Conservation (phyloP, 1,140 invertebrate genomes). For the Diabrotica virgifera region DNA sequence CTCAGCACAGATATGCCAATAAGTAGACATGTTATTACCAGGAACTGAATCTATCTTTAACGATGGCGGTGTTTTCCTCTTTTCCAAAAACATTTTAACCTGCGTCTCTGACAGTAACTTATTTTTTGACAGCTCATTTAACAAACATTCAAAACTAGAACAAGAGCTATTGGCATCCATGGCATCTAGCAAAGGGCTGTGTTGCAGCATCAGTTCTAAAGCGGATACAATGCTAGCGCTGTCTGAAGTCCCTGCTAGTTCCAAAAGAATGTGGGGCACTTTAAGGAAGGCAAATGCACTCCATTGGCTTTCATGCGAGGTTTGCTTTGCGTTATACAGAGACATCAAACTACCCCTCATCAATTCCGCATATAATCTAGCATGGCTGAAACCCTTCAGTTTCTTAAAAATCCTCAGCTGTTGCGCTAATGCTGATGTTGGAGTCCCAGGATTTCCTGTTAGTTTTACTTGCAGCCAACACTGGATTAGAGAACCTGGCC, state of each 20-base stretch:
- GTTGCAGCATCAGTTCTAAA: constrained; percentile 74
- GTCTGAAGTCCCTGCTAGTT: constrained; percentile 58
- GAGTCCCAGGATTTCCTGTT: constrained; percentile 69
- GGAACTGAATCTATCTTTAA: constrained; percentile 39
- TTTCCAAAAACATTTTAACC: constrained; percentile 66
- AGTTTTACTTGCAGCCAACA: constrained; percentile 68
- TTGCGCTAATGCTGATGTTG: constrained; percentile 73
- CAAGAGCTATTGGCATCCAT: constrained; percentile 86
- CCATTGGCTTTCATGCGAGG: constrained; percentile 79
- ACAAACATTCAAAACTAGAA: constrained; percentile 79
- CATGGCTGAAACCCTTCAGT: constrained; percentile 62
- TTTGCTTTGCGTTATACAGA: constrained; percentile 75
- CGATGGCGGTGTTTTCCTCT: constrained; percentile 54
- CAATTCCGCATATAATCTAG: constrained; percentile 82
- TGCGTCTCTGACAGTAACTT: constrained; percentile 79
- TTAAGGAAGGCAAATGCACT: constrained; percentile 91
- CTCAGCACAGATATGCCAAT: constrained; percentile 74
- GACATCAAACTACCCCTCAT: constrained; percentile 85
- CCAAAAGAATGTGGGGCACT: constrained; percentile 75
- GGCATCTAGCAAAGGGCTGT: constrained; percentile 73
- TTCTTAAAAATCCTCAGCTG: constrained; percentile 80
- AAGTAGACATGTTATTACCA: constrained; percentile 62
- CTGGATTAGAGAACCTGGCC: constrained; percentile 72
- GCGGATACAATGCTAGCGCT: constrained; percentile 62
- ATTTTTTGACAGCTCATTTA: constrained; percentile 77